phyloP scores from a whole-genome alignment of 92 coral and sea anemone genomes.

The Epizoanthus rinbou region DNA sequence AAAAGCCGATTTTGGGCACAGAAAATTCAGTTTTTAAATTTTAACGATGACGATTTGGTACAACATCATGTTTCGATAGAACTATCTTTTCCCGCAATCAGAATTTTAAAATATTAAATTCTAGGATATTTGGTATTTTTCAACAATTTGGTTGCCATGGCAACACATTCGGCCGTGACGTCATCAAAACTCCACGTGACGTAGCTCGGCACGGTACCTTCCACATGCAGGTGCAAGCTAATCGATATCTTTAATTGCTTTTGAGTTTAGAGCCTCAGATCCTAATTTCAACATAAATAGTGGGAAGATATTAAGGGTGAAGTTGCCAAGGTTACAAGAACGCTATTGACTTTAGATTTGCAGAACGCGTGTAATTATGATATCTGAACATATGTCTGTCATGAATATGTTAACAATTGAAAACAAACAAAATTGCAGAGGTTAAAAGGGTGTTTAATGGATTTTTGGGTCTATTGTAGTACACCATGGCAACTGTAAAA shows the following conservation, averaged over 20 bases:
- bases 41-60: too few relatives aligned
- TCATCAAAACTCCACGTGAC: neutral
- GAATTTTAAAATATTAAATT: neutral
- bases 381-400: too few relatives aligned
- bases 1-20: too few relatives aligned
- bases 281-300: conserved; percentile 10
- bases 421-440: too few relatives aligned
- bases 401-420: too few relatives aligned
- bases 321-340: neutral
- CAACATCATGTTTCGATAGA: neutral
- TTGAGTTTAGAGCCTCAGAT: neutral
- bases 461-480: too few relatives aligned
- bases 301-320: conserved; percentile 27
- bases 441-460: too few relatives aligned
- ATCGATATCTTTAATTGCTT: conserved; percentile 24
- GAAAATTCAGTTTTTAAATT: too few relatives aligned
- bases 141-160: conserved; percentile 11
- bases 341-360: too few relatives aligned
- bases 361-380: too few relatives aligned
- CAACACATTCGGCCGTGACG: neutral
- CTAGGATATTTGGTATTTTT: too few relatives aligned
- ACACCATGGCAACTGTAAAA: too few relatives aligned
- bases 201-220: neutral
- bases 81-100: neutral
- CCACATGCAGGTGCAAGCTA: conserved; percentile 2